Evolutionary conservation across 2,797 vertebrate species (phyloP).

Genomic region (Botia almorhae): DNA sequence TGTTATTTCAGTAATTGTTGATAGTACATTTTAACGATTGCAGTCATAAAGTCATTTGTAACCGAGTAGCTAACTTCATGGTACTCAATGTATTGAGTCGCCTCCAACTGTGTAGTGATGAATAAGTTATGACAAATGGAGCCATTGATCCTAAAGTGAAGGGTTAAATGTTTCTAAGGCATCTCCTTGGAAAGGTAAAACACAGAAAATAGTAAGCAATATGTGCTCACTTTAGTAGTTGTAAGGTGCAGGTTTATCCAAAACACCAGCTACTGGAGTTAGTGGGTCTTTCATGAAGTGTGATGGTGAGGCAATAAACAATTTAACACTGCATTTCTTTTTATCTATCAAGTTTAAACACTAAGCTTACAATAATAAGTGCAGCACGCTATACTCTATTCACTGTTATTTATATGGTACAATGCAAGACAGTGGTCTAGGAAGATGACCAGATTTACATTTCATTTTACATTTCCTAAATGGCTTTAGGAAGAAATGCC

Average conservation of each 20-base stretch:
- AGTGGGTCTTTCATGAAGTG: conserved; percentile 9
- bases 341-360: conserved; percentile 15
- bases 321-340: conserved; percentile 19
- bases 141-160: conserved; percentile 10
- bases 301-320: conserved; percentile 26
- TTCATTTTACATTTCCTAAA: too few species aligned
- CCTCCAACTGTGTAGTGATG: neutral
- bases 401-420: too few species aligned
- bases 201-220: neutral
- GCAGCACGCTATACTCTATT: neutral
- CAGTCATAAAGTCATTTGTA: neutral
- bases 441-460: too few species aligned
- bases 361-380: neutral
- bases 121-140: conserved; percentile 14
- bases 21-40: conserved; percentile 16
- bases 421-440: too few species aligned
- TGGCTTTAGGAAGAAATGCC: too few species aligned
- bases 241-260: conserved; percentile 5
- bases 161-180: conserved; percentile 23
- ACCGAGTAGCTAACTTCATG: conserved; percentile 15
- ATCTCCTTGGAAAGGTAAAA: neutral
- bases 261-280: neutral
- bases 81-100: neutral
- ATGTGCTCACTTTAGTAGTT: neutral
- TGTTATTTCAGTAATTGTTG: conserved; percentile 15